A percentile compares a stretch with the other conserved stretches of the same genome.
phyloP scores from a whole-genome alignment of 23 tunicate species.

The Clavelina lepadiformis region DNA sequence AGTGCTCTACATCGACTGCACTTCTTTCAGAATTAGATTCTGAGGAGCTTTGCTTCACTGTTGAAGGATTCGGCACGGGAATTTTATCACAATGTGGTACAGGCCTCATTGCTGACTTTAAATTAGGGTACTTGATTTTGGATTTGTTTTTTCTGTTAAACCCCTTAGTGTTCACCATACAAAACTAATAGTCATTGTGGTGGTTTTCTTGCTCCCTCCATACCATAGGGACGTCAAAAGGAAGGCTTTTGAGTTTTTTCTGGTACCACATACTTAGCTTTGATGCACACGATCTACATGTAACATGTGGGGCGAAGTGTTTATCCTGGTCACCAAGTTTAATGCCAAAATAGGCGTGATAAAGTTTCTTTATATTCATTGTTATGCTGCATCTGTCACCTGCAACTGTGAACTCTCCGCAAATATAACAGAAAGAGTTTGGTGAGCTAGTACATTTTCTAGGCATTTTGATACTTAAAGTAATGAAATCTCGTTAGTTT shows the following conservation, averaged over 20 bases:
- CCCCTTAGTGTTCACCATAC: neutral
- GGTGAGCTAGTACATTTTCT: constrained; percentile 16
- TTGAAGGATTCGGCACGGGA: constrained; percentile 19
- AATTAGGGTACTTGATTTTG: constrained; percentile 13
- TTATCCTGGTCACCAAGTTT: constrained; percentile 35
- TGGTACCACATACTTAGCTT: constrained; percentile 20
- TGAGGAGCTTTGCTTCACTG: constrained; percentile 9
- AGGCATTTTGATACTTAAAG: constrained; percentile 14
- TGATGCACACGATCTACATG: constrained; percentile 18
- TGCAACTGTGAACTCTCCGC: constrained; percentile 33
- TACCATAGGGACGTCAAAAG: constrained; percentile 20
- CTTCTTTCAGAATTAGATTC: constrained; percentile 14
- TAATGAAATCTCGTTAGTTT: constrained; percentile 11
- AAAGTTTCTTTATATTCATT: constrained; percentile 5
- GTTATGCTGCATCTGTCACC: constrained; percentile 16
- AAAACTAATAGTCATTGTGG: constrained; percentile 14
- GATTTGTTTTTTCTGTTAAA: constrained; percentile 4
- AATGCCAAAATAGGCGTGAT: constrained; percentile 14
- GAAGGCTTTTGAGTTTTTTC: constrained; percentile 21
- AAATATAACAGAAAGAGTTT: constrained; percentile 22
- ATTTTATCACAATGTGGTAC: constrained; percentile 19
- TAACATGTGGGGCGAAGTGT: constrained; percentile 17
- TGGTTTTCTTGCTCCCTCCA: constrained; percentile 32
- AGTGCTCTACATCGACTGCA: constrained; percentile 20
- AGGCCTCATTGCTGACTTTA: constrained; percentile 16